Conservation (phyloP, 2,113 vertebrate species). For the Archocentrus centrarchus region DNA sequence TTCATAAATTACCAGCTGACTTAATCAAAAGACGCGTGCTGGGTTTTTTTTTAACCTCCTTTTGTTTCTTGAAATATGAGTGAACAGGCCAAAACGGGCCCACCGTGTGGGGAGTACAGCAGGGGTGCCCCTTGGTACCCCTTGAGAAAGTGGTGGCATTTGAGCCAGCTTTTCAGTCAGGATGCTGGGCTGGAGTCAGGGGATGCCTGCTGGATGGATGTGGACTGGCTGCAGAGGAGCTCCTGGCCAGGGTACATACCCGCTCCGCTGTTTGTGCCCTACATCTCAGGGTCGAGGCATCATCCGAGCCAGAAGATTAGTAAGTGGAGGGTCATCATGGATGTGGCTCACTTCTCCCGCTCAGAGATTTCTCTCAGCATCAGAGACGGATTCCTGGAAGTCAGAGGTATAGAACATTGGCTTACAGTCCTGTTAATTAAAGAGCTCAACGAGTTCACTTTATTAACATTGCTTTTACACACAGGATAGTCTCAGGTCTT, state of each 20-base stretch:
- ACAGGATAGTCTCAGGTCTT: neutral
- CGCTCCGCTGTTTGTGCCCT: slow-evolving; percentile 55
- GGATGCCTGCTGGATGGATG: slow-evolving; percentile 66
- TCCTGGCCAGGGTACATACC: slow-evolving; percentile 67
- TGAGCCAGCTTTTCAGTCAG: slow-evolving; percentile 63
- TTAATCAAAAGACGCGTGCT: neutral
- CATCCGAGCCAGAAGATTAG: slow-evolving; percentile 40
- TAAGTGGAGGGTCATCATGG: slow-evolving; percentile 79
- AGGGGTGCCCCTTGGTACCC: slow-evolving; percentile 54
- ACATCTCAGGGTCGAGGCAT: slow-evolving; percentile 40
- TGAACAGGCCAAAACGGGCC: slow-evolving; percentile 46
- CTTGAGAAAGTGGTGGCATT: slow-evolving; percentile 63
- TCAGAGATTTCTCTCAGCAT: slow-evolving; percentile 76
- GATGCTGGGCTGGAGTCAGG: slow-evolving; percentile 69
- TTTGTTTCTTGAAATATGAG: slow-evolving; percentile 50
- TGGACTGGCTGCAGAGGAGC: slow-evolving; percentile 64
- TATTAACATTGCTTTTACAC: slow-evolving; percentile 14
- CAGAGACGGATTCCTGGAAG: slow-evolving; percentile 74
- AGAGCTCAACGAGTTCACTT: slow-evolving; percentile 21
- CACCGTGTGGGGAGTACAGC: slow-evolving; percentile 25
- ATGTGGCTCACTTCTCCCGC: slow-evolving; percentile 80
- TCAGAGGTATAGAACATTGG: slow-evolving; percentile 72
- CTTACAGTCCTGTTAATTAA: slow-evolving; percentile 41
- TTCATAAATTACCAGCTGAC: neutral
- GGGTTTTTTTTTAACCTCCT: neutral